Conservation (phyloP, 2,888 invertebrate genomes). For the Meliscaeva auricollis region DNA sequence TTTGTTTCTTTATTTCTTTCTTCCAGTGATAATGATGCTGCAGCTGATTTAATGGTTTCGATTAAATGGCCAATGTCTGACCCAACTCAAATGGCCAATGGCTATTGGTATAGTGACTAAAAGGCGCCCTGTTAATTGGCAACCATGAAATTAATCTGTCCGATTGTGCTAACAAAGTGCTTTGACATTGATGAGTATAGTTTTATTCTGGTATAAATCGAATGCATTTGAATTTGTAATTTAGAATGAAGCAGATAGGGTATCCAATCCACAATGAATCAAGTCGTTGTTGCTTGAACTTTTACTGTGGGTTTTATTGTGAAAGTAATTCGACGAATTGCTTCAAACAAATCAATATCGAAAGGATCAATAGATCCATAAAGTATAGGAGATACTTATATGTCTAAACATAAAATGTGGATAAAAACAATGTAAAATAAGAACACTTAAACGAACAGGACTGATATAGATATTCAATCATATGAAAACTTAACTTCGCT, state of each 20-base stretch:
- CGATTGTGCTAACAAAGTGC: slow-evolving; percentile 5
- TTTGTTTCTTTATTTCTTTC: neutral
- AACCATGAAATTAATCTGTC: slow-evolving; percentile 35
- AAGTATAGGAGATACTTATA: too few species aligned
- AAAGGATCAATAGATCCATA: too few species aligned
- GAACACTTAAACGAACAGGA: too few species aligned
- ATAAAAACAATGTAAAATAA: too few species aligned
- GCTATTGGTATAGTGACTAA: neutral
- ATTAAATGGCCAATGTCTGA: slow-evolving; percentile 9
- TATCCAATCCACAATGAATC: neutral
- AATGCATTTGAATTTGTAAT: slow-evolving; percentile 23
- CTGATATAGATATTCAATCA: too few species aligned
- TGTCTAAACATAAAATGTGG: too few species aligned
- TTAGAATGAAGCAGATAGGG: neutral
- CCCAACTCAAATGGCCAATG: neutral
- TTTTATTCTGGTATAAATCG: slow-evolving; percentile 16
- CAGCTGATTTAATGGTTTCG: neutral
- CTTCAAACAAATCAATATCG: too few species aligned
- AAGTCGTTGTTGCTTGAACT: neutral
- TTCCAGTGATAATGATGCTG: neutral
- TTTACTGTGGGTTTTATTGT: neutral
- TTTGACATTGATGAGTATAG: slow-evolving; percentile 21
- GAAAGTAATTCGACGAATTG: neutral
- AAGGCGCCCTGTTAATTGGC: slow-evolving; percentile 5
- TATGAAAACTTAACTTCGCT: too few species aligned